These are phyloP conservation scores for Synanthedon vespiformis DNA, from an alignment of 2,888 invertebrate species.

Conservation along the genomic window DNA sequence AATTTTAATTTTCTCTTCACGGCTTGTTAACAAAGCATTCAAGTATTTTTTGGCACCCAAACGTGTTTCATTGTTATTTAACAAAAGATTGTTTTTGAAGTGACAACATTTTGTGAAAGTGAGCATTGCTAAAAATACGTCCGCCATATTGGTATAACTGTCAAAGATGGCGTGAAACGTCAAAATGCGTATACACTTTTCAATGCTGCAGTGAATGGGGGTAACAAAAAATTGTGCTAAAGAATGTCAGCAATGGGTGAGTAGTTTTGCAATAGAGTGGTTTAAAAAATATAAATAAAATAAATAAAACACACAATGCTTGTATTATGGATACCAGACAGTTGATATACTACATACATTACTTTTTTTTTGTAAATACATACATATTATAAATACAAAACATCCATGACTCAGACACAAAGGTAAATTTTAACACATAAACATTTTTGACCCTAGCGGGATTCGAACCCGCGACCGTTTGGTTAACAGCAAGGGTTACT, in stretches of 20 bases:
- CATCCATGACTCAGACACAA: too few species aligned
- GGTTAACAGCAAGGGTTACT: too few species aligned
- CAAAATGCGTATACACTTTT: slow-evolving; percentile 15
- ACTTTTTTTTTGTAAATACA: too few species aligned
- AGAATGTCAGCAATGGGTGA: slow-evolving; percentile 12
- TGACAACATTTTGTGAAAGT: slow-evolving; percentile 47
- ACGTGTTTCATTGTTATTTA: slow-evolving; percentile 33
- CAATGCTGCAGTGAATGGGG: slow-evolving; percentile 18
- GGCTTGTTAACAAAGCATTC: slow-evolving; percentile 32
- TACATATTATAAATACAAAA: too few species aligned
- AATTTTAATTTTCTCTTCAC: slow-evolving; percentile 41
- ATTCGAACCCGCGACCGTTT: too few species aligned
- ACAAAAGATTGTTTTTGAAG: slow-evolving; percentile 19
- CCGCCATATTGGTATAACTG: slow-evolving; percentile 23
- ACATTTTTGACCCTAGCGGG: too few species aligned
- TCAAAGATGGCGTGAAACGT: slow-evolving; percentile 26
- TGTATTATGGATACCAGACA: too few species aligned
- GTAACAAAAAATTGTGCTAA: slow-evolving; percentile 8
- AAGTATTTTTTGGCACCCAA: slow-evolving; percentile 34
- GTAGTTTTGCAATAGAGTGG: slow-evolving; percentile 8
- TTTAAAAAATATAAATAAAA: too few species aligned
- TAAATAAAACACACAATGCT: too few species aligned
- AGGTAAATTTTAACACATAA: too few species aligned
- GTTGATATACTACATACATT: too few species aligned
- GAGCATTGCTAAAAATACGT: slow-evolving; percentile 19